Percentiles rank a stretch among this genome's conserved stretches.
phyloP scores from a whole-genome alignment of 2,888 invertebrate genomes.

The Nasonovia ribisnigri region DNA sequence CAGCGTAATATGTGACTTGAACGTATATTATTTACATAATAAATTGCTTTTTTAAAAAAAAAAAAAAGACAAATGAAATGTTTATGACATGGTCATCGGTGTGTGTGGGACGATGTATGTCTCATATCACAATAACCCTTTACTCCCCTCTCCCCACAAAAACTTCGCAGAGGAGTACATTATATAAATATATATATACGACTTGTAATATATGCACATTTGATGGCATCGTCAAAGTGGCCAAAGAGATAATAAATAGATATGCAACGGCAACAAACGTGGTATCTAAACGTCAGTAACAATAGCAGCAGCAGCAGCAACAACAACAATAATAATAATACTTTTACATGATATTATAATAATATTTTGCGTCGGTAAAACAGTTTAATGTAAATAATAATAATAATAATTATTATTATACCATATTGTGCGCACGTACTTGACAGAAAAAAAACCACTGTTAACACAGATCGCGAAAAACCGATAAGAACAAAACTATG shows the following conservation, averaged over 20 bases:
- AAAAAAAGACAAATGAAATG: not conserved
- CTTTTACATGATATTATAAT: not conserved
- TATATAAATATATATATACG: not conserved
- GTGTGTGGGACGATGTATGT: not conserved
- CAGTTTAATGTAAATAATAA: not conserved
- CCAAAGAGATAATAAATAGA: not conserved
- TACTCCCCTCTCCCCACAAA: not conserved
- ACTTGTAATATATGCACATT: not conserved
- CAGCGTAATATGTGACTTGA: not conserved
- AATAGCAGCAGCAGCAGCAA: not conserved
- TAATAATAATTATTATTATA: not conserved
- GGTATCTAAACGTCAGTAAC: not conserved
- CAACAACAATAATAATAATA: not conserved
- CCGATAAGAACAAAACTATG: not conserved
- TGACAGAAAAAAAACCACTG: not conserved
- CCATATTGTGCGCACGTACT: not conserved
- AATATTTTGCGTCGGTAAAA: not conserved
- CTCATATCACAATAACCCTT: not conserved
- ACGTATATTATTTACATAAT: not conserved
- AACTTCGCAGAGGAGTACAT: not conserved
- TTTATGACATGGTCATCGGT: not conserved
- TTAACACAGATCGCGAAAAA: not conserved
- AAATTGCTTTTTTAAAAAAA: not conserved
- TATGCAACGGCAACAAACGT: not conserved
- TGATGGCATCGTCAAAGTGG: constrained; percentile 1